phyloP scores from a whole-genome alignment of 2,888 invertebrate species.

The Nymphalis c-album region DNA sequence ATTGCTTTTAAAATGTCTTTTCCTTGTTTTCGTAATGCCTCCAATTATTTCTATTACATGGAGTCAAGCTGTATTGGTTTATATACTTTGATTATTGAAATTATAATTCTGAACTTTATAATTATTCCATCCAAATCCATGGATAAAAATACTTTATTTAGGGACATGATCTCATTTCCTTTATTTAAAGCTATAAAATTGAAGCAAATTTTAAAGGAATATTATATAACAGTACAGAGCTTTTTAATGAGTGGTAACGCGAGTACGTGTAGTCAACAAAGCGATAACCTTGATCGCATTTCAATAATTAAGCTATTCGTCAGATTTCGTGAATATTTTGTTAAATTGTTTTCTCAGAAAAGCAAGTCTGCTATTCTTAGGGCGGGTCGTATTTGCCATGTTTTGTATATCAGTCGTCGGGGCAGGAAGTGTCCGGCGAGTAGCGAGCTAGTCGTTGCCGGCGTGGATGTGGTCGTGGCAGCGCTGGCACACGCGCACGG shows the following conservation, averaged over 20 bases:
- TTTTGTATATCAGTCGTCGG: background rate
- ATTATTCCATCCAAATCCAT: too few relatives aligned
- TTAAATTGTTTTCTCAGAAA: background rate
- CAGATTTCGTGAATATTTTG: background rate
- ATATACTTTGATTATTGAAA: background rate
- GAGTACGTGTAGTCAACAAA: background rate
- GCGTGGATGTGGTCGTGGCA: conserved; percentile 84
- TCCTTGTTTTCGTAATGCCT: background rate
- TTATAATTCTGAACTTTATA: background rate
- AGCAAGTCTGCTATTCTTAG: background rate
- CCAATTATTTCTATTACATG: background rate
- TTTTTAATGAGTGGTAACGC: background rate
- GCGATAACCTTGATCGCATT: background rate
- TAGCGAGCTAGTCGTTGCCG: conserved; percentile 12
- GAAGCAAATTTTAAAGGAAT: background rate
- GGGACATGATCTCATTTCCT: background rate
- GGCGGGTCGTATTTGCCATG: background rate
- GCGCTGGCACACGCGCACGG: conserved; percentile 96
- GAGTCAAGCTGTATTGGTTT: background rate
- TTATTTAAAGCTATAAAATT: background rate
- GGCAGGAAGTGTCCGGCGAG: background rate
- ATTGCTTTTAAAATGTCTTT: background rate
- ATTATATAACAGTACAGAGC: background rate
- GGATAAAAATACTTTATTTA: background rate
- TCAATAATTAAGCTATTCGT: too few relatives aligned